Conservation (phyloP, 2,888 invertebrate genomes). For the Argyra leucocephala region DNA sequence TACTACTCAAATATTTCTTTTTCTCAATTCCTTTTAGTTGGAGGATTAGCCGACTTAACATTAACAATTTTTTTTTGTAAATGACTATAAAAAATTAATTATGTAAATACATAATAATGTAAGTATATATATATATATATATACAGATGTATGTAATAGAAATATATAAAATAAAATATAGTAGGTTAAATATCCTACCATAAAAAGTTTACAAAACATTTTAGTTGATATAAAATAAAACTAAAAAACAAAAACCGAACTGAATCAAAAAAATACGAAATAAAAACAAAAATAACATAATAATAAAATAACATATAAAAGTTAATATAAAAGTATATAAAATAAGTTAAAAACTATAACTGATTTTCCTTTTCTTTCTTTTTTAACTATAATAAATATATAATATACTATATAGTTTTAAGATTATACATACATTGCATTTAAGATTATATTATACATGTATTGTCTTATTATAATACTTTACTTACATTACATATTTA, state of each 20-base stretch:
- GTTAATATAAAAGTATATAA: too few species aligned
- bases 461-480: too few species aligned
- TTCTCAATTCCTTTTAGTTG: background rate
- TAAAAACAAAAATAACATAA: background rate
- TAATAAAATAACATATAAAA: background rate
- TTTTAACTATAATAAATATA: too few species aligned
- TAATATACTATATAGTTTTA: too few species aligned
- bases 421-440: too few species aligned
- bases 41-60: slow-evolving; percentile 2
- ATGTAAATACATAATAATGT: background rate
- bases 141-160: background rate
- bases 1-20: background rate
- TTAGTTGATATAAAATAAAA: background rate
- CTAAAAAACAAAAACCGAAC: background rate
- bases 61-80: background rate
- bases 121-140: background rate
- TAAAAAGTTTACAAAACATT: background rate
- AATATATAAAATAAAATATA: background rate
- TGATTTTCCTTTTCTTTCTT: background rate
- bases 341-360: too few species aligned
- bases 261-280: too few species aligned
- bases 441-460: too few species aligned
- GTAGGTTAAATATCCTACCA: slow-evolving; percentile 2
- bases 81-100: background rate
- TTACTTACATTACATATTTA: too few species aligned